These are phyloP conservation scores for Lycia hirtaria DNA, from an alignment of 2,888 invertebrate genomes.

Conservation along the genomic window DNA sequence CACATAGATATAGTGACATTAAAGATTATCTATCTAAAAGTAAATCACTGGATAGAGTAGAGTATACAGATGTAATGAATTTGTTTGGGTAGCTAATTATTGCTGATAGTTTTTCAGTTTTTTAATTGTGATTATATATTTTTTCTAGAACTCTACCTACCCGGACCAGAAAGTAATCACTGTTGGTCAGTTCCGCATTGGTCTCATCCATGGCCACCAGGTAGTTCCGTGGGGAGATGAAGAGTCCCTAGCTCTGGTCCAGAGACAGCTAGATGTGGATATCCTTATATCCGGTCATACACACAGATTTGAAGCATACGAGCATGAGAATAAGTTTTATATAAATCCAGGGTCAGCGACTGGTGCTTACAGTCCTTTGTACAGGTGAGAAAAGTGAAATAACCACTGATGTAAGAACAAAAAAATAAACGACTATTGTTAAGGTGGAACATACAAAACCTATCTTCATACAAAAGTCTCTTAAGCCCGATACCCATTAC, in stretches of 20 bases:
- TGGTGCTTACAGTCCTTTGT: conserved; percentile 97
- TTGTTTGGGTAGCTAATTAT: not conserved
- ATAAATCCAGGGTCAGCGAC: conserved; percentile 99
- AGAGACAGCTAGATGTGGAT: conserved; percentile 98
- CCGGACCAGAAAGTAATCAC: conserved; percentile 99
- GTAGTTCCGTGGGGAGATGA: conserved; percentile 99
- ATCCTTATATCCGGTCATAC: conserved; percentile 99
- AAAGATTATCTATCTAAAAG: no score
- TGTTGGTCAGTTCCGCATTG: conserved; percentile 99
- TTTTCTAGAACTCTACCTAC: conserved; percentile 92
- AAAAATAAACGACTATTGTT: no score
- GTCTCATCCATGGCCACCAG: conserved; percentile 98
- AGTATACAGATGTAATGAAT: no score
- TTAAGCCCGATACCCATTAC: no score
- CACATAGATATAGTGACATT: no score
- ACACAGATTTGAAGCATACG: conserved; percentile 98
- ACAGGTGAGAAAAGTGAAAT: conserved; percentile 88
- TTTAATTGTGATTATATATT: no score
- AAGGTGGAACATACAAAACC: no score
- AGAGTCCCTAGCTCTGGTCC: conserved; percentile 96
- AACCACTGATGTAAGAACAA: no score
- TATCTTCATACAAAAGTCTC: no score
- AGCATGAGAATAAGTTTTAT: conserved; percentile 99
- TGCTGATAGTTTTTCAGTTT: not conserved
- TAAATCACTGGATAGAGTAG: no score